Base-by-base conservation (phyloP, 2,113 vertebrate genomes). In the Sander vitreus region DNA sequence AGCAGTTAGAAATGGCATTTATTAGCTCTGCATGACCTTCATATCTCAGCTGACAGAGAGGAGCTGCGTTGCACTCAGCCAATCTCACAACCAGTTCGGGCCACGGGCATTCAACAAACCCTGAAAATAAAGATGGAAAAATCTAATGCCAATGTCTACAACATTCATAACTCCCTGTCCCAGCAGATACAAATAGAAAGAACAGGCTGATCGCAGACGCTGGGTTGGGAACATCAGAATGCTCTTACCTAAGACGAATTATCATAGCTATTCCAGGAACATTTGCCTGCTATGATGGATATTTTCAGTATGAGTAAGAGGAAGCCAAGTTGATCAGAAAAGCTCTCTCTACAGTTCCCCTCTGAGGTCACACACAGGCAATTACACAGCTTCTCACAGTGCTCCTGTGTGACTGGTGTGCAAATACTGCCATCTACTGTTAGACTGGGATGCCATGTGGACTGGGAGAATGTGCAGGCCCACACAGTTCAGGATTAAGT, bases 391-490 rank as follows among this genome's bases (percentile, higher is more conserved):
- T 63, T 47, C 65, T 62, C 18, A 70, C 73, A 19, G 47, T 12
- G 63, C 50, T n/a, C n/a, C n/a, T 25, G 5, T 36, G 21, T 18
- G 23, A 50, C 58, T 10, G 78, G 43, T 84, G 85, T 81, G 83
- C 57, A 76, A 88, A 92, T 65, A 93, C 91, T 94, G 94, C 94
- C 93, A 91, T 89, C 94, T 89, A 87, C 74, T 90, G 94, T 63
- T 21, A 1, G 36, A 59, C 47, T 10, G 39, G 4, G 14, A 43
- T 33, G 5, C 30, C 30, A 33, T 33, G 30, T 33, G 30, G 43
- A 59, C 47, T 11, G 39, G 4, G 15, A 43, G n/a, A 59, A 58
- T 1, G 6, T 19, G 64, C 48, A n/a, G 0, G 68, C 67, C 86
- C 53, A 79, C 84, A 47, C 60, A 60, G 70, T 65, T 58, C 72